Percentiles rank a stretch among this genome's conserved stretches.
These are phyloP conservation scores for Argopecten irradians DNA, from an alignment of 1,140 invertebrate species.

Conservation along the genomic window DNA sequence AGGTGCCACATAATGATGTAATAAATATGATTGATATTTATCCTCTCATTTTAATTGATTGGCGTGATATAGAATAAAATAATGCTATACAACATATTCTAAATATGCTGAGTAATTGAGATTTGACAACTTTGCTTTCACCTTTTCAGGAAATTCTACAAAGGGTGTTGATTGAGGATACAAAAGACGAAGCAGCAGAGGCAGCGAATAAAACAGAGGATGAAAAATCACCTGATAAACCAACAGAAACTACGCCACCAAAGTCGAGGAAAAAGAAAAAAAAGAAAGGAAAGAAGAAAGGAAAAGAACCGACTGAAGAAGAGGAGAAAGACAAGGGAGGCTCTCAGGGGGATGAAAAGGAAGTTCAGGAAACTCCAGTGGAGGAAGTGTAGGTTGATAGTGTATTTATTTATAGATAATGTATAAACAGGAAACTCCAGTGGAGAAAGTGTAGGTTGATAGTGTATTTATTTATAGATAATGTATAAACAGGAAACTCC, in stretches of 20 bases:
- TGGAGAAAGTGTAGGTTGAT: constrained; percentile 42
- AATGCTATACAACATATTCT: not conserved
- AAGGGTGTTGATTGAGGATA: not conserved
- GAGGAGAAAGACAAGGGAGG: constrained; percentile 79
- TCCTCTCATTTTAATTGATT: too few relatives aligned
- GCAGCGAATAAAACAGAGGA: constrained; percentile 46
- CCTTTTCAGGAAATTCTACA: not conserved
- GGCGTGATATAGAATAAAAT: not conserved
- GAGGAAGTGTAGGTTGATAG: constrained; percentile 43
- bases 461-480: too few relatives aligned
- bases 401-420: too few relatives aligned
- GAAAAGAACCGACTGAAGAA: constrained; percentile 79
- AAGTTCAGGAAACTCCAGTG: constrained; percentile 45
- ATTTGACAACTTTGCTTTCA: too few relatives aligned
- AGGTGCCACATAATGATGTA: too few relatives aligned
- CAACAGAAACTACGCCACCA: constrained; percentile 32
- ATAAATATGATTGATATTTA: too few relatives aligned
- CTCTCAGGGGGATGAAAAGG: constrained; percentile 46
- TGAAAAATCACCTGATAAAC: constrained; percentile 33
- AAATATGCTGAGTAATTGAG: too few relatives aligned
- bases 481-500: constrained; percentile 43
- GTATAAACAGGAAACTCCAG: constrained; percentile 40
- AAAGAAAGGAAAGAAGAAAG: constrained; percentile 58
- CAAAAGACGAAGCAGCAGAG: constrained; percentile 35
- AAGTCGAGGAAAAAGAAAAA: constrained; percentile 63